Evolutionary conservation across 2,888 invertebrate species (phyloP).

Genomic region (Priocnemis perturbator): DNA sequence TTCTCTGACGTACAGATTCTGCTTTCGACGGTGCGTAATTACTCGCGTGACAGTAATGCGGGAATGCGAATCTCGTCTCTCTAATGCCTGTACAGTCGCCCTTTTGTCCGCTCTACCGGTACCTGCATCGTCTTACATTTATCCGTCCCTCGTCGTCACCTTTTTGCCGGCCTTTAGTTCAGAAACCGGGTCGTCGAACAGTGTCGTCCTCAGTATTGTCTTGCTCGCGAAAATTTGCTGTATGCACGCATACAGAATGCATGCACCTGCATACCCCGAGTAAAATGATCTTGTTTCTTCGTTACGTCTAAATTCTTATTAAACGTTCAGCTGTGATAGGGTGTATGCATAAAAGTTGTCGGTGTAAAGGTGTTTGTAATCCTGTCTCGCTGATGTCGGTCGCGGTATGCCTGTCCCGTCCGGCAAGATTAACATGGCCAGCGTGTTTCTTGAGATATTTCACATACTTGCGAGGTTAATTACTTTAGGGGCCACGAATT

Average conservation of each 20-base stretch:
- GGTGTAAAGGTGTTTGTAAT: no score
- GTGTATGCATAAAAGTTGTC: not conserved
- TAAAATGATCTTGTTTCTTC: no score
- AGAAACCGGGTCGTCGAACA: no score
- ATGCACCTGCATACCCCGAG: no score
- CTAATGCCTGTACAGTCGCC: slow-evolving; percentile 46
- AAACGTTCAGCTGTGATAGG: no score
- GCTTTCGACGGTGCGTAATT: slow-evolving; percentile 66
- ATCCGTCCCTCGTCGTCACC: not conserved
- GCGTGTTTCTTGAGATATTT: slow-evolving; percentile 71
- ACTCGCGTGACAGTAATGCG: slow-evolving; percentile 73
- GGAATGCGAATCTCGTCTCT: slow-evolving; percentile 66
- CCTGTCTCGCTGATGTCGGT: slow-evolving; percentile 26
- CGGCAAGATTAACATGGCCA: slow-evolving; percentile 69
- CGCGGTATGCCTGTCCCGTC: slow-evolving; percentile 58
- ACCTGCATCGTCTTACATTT: not conserved
- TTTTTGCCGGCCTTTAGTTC: no score
- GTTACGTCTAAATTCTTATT: no score
- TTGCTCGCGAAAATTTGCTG: no score
- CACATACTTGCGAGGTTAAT: slow-evolving; percentile 70
- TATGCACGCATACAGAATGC: no score
- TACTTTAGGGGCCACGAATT: slow-evolving; percentile 63
- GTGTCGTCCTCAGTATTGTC: no score
- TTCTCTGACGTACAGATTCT: not conserved
- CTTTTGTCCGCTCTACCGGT: not conserved